Evolutionary conservation across 30 jellyfish, hydroid and myxozoan species (phyloP).

Genomic region (Chrysaora quinquecirrha): DNA sequence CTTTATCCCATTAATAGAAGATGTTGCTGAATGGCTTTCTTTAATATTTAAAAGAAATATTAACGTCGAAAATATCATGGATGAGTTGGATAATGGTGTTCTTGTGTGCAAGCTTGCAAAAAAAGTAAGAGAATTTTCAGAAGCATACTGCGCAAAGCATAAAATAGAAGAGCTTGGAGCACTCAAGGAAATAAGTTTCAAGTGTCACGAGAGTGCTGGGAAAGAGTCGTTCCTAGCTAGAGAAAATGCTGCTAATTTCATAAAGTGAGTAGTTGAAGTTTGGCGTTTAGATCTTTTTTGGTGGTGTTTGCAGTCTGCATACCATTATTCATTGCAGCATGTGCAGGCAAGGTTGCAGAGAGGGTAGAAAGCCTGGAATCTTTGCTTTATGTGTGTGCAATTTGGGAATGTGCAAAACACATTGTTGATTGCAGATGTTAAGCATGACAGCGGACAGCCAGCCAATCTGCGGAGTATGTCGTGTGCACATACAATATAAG

Average conservation of each 20-base stretch:
- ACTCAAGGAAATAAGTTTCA: slow-evolving; percentile 37
- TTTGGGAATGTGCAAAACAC: no score
- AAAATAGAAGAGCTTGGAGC: not conserved
- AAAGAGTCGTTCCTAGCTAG: slow-evolving; percentile 81
- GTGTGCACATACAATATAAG: no score
- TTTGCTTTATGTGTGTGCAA: no score
- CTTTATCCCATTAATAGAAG: slow-evolving; percentile 76
- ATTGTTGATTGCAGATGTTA: no score
- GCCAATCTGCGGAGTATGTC: no score
- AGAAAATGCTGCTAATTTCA: slow-evolving; percentile 85
- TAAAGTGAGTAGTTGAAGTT: slow-evolving; percentile 12
- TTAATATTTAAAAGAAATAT: slow-evolving; percentile 26
- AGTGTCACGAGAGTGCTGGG: slow-evolving; percentile 59
- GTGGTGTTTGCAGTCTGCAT: no score
- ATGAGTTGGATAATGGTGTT: slow-evolving; percentile 73
- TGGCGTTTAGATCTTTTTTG: no score
- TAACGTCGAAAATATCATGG: slow-evolving; percentile 59
- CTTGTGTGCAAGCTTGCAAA: slow-evolving; percentile 57
- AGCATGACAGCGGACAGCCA: no score
- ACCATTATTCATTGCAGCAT: no score
- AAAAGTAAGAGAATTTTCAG: slow-evolving; percentile 37
- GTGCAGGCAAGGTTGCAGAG: no score
- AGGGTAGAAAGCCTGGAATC: no score
- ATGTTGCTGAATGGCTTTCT: slow-evolving; percentile 84
- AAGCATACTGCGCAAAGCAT: not conserved